phyloP scores from a whole-genome alignment of 2,888 invertebrate species.

The Parelbella ahira region DNA sequence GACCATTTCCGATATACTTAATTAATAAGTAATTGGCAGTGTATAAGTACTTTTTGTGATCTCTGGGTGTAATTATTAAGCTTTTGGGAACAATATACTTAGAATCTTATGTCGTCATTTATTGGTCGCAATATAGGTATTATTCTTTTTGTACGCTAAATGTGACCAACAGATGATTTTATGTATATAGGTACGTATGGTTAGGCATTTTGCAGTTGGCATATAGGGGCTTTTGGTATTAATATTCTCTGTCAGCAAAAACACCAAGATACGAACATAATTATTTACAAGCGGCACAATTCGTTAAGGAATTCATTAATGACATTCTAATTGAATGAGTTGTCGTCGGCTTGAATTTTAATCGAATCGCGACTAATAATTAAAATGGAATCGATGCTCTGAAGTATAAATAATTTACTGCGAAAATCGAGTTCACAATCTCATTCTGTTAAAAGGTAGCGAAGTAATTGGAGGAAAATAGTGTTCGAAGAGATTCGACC shows the following conservation, averaged over 20 bases:
- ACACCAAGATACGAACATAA: not conserved
- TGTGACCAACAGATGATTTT: no score
- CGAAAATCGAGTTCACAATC: slow-evolving; percentile 21
- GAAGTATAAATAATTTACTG: slow-evolving; percentile 24
- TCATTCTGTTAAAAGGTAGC: slow-evolving; percentile 18
- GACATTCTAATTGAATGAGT: slow-evolving; percentile 21
- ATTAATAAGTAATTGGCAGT: slow-evolving; percentile 44
- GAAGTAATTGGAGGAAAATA: slow-evolving; percentile 23
- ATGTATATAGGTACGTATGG: no score
- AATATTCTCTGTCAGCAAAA: no score
- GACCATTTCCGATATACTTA: slow-evolving; percentile 49
- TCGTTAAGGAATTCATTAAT: slow-evolving; percentile 17
- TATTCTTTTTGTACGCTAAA: no score
- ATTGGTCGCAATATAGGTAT: no score
- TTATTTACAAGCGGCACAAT: slow-evolving; percentile 9
- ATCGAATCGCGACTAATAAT: slow-evolving; percentile 22
- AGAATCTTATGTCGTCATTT: no score
- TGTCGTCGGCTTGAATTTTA: slow-evolving; percentile 18
- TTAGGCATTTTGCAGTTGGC: no score
- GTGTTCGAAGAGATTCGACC: slow-evolving; percentile 13
- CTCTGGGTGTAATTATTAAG: not conserved
- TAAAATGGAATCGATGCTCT: slow-evolving; percentile 20
- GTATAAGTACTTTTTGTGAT: slow-evolving; percentile 28
- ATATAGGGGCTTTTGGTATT: no score
- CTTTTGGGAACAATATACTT: not conserved